Conservation (phyloP, 35 echinoderm and acorn worm genomes). For the Stichopus chloronotus region DNA sequence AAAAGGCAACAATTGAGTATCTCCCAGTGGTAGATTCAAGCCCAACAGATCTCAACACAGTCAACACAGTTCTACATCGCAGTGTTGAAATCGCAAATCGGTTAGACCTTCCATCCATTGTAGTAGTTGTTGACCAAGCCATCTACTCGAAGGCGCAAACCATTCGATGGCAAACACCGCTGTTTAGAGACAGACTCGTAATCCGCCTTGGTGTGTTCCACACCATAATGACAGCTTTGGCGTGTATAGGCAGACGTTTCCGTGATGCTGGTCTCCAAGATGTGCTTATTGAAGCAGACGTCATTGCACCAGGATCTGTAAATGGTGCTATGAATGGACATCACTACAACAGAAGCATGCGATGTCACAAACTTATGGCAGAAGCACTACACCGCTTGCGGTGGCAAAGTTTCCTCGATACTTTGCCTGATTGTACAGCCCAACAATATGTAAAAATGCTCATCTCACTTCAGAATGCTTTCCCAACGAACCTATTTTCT, state of each 20-base stretch:
- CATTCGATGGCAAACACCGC: slow-evolving; percentile 51
- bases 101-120: background rate
- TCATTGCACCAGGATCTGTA: slow-evolving; percentile 73
- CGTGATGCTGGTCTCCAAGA: slow-evolving; percentile 77
- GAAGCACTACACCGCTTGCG: slow-evolving; percentile 53
- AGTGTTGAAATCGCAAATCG: slow-evolving; percentile 57
- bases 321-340: slow-evolving; percentile 80
- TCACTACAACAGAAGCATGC: slow-evolving; percentile 79
- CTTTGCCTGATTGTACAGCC: background rate
- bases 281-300: slow-evolving; percentile 78
- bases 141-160: slow-evolving; percentile 63
- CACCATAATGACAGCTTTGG: slow-evolving; percentile 19
- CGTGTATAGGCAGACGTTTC: slow-evolving; percentile 70
- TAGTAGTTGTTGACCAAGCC: slow-evolving; percentile 57
- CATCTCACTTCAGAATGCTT: background rate
- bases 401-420: background rate
- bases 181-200: slow-evolving; percentile 50
- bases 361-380: slow-evolving; percentile 73
- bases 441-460: too few relatives aligned
- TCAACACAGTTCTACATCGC: slow-evolving; percentile 69
- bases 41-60: slow-evolving; percentile 70
- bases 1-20: slow-evolving; percentile 54
- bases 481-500: too few relatives aligned
- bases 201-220: slow-evolving; percentile 69
- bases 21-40: slow-evolving; percentile 72